Evolutionary conservation across 2,888 invertebrate genomes (phyloP).

Genomic region (Synanthedon formicaeformis): DNA sequence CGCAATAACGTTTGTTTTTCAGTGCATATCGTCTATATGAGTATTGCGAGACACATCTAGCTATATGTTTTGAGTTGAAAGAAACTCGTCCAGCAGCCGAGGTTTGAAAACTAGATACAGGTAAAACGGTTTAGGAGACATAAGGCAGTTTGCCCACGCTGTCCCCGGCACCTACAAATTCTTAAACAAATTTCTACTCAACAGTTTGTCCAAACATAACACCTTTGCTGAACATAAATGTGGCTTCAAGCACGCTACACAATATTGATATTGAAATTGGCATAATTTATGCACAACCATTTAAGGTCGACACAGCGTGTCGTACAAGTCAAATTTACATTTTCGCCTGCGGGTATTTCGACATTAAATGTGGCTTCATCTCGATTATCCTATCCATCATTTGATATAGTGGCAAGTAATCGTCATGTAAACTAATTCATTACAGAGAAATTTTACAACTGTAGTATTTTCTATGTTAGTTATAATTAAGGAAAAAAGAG

Average conservation of each 20-base stretch:
- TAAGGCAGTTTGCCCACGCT: neutral
- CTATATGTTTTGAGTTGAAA: no score
- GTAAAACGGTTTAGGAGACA: no score
- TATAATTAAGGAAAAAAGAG: no score
- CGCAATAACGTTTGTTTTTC: neutral
- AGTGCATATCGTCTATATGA: no score
- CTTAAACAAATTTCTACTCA: neutral
- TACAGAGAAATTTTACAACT: no score
- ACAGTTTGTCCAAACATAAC: neutral
- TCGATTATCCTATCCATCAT: neutral
- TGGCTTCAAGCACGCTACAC: neutral
- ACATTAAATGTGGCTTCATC: neutral
- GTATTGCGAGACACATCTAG: no score
- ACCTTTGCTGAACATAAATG: neutral
- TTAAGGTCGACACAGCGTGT: neutral
- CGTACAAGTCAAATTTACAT: neutral
- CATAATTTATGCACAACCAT: neutral
- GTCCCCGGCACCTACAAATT: neutral
- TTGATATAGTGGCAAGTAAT: no score
- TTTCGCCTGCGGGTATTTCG: neutral
- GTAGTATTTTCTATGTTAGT: no score
- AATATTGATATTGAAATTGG: neutral
- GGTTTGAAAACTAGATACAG: no score
- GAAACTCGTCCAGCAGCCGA: no score
- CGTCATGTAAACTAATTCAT: no score